Evolutionary conservation across 2,797 vertebrate genomes (phyloP).

Genomic region (Clarias platycephalus): DNA sequence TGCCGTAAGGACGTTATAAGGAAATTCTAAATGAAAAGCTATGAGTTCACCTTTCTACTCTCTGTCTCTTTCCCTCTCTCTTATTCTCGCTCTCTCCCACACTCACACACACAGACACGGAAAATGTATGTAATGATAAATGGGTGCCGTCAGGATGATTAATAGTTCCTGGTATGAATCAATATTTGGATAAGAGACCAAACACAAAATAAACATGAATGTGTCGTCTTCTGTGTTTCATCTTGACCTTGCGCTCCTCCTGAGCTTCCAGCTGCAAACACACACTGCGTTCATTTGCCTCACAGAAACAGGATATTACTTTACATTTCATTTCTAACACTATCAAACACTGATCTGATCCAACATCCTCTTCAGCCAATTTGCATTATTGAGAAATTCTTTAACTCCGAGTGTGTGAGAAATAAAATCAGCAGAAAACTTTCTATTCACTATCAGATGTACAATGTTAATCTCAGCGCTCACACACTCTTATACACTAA

Average conservation of each 20-base stretch:
- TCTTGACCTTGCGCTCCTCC: constrained; percentile 50
- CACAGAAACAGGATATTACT: constrained; percentile 27
- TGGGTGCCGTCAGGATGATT: constrained; percentile 62
- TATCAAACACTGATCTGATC: constrained; percentile 25
- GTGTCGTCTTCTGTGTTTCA: constrained; percentile 63
- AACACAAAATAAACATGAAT: constrained; percentile 68
- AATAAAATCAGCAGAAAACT: constrained; percentile 14
- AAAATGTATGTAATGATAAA: constrained; percentile 20
- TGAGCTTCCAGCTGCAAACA: constrained; percentile 66
- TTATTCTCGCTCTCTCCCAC: not conserved
- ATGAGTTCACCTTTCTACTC: not conserved
- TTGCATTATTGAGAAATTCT: constrained; percentile 13
- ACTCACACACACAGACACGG: not conserved
- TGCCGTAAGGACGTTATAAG: not conserved
- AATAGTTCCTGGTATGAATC: constrained; percentile 45
- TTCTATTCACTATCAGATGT: not conserved
- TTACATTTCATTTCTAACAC: constrained; percentile 17
- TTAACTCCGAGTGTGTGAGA: not conserved
- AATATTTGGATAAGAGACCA: constrained; percentile 63
- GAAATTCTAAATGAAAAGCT: not conserved
- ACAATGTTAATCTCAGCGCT: not conserved
- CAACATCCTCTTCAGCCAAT: not conserved
- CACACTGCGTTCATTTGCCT: not conserved
- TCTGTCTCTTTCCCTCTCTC: not conserved
- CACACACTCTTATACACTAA: not conserved